Evolutionary conservation across 2,888 invertebrate species (phyloP).

Genomic region (Drosophila nr. medialis): DNA sequence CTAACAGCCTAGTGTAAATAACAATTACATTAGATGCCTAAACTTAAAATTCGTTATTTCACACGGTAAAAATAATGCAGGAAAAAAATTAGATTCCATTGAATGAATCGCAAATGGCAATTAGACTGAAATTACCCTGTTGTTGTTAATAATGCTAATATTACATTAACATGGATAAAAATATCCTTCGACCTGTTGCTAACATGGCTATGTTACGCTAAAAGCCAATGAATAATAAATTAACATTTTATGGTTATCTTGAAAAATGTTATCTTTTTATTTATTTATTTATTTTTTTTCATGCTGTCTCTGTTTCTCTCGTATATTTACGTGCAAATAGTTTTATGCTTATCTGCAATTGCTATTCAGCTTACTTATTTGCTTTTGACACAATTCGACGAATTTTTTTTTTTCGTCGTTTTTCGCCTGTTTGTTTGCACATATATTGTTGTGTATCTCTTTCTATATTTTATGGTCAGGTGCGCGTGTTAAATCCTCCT

Average conservation of each 20-base stretch:
- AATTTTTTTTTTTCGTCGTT: no score
- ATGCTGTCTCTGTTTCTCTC: not conserved
- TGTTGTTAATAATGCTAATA: not conserved
- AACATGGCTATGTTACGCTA: not conserved
- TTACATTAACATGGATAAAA: not conserved
- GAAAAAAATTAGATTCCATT: not conserved
- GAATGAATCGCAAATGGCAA: no score
- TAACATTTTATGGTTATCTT: not conserved
- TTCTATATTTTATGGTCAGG: constrained; percentile 67
- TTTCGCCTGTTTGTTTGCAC: constrained; percentile 54
- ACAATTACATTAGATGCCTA: not conserved
- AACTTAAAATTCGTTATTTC: not conserved
- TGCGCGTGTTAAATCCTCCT: constrained; percentile 52
- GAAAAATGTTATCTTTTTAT: not conserved
- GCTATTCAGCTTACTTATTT: constrained; percentile 54
- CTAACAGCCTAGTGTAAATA: no score
- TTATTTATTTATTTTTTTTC: no score
- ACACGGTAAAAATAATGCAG: not conserved
- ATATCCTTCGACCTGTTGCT: not conserved
- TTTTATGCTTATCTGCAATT: constrained; percentile 23
- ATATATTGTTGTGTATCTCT: constrained; percentile 28
- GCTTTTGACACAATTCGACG: constrained; percentile 71
- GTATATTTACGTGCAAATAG: not conserved
- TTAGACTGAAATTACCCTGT: not conserved
- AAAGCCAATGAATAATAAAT: not conserved